These are phyloP conservation scores for Psittacula cyanocephala DNA, from an alignment of 2,113 vertebrate genomes.

Conservation along the genomic window DNA sequence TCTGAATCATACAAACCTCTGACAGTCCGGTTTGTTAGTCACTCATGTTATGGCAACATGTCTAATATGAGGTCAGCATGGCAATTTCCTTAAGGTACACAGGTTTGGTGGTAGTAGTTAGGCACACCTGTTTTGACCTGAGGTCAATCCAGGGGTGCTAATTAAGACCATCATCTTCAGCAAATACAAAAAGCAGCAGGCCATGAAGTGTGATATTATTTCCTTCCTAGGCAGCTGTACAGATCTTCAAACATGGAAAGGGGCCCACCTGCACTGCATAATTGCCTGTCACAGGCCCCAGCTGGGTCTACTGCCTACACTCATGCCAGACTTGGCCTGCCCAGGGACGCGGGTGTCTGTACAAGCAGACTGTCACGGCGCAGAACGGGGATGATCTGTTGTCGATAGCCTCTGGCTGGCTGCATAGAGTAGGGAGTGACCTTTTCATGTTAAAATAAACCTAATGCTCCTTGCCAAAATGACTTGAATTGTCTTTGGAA, in stretches of 20 bases:
- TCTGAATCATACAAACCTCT: background rate
- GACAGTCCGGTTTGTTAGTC: background rate
- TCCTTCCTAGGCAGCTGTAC: background rate
- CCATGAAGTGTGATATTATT: background rate
- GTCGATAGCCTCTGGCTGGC: background rate
- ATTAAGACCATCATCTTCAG: background rate
- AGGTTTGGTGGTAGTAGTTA: background rate
- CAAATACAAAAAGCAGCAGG: background rate
- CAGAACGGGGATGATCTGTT: background rate
- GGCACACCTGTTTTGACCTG: background rate
- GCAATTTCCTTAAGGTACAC: background rate
- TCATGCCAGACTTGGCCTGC: background rate
- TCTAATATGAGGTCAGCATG: background rate
- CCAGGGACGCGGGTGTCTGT: accelerated
- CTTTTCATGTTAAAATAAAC: background rate
- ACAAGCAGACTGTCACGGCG: background rate
- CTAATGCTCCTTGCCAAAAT: background rate
- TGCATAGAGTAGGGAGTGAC: background rate
- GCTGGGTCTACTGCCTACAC: background rate
- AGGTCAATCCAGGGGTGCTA: background rate
- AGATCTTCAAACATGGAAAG: background rate
- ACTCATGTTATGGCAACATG: background rate
- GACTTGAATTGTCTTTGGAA: background rate
- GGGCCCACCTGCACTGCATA: accelerated
- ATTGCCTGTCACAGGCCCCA: background rate